A percentile compares a stretch with the other conserved stretches of the same genome.
Conservation (phyloP, 2,113 vertebrate genomes). For the Scophthalmus maximus region DNA sequence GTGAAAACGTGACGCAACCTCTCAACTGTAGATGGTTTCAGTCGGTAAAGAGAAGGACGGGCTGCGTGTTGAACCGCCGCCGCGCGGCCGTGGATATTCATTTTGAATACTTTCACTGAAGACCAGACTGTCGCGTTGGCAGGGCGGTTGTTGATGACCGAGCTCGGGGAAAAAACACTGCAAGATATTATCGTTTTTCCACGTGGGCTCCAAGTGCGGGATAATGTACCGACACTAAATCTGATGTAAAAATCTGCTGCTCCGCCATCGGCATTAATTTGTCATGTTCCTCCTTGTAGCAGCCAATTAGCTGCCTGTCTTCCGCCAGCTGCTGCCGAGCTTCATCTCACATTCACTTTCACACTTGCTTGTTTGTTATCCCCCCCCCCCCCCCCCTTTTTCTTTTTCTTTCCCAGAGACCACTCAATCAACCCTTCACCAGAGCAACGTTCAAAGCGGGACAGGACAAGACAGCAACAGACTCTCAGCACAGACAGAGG, state of each 20-base stretch:
- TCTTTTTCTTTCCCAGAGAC: constrained; percentile 15
- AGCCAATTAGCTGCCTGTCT: constrained; percentile 51
- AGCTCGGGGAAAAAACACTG: background rate
- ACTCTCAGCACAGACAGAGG: constrained; percentile 57
- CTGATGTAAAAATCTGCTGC: constrained; percentile 6
- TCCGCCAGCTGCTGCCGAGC: constrained; percentile 13
- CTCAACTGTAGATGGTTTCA: constrained; percentile 10
- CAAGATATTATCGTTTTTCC: background rate
- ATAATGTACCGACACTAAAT: background rate
- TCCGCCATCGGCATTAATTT: constrained; percentile 11
- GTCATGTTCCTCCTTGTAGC: constrained; percentile 23
- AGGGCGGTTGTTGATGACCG: background rate
- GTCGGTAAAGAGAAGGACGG: background rate
- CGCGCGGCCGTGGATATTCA: background rate
- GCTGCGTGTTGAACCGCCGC: background rate
- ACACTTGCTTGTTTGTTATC: constrained; percentile 50
- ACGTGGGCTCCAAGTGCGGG: background rate
- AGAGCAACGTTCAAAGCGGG: constrained; percentile 66
- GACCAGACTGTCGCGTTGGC: background rate
- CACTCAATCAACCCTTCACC: constrained; percentile 64
- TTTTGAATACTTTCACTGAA: too few species aligned
- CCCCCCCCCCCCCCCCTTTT: background rate
- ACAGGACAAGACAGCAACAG: constrained; percentile 61
- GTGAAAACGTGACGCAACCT: background rate
- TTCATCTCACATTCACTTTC: constrained; percentile 52